Evolutionary conservation across 2,113 vertebrate species (phyloP).

Genomic region (Acrocephalus kingi): DNA sequence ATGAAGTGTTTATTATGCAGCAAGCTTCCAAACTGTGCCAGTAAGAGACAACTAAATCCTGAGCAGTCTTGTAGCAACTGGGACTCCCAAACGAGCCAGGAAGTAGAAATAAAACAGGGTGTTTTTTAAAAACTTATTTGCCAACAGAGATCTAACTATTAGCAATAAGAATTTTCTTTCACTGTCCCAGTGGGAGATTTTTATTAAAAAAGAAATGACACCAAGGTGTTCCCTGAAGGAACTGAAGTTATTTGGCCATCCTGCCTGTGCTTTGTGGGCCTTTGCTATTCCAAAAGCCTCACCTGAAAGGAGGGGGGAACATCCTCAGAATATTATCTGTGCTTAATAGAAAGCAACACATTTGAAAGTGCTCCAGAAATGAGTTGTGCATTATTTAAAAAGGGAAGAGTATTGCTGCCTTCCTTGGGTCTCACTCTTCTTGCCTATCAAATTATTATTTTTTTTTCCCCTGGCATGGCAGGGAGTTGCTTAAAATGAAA

Average conservation of each 20-base stretch:
- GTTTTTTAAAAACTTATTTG: not conserved
- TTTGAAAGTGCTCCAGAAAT: slow-evolving; percentile 45
- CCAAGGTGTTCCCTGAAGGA: not conserved
- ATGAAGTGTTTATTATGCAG: not conserved
- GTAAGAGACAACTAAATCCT: not conserved
- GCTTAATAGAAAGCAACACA: slow-evolving; percentile 34
- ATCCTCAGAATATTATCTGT: not conserved
- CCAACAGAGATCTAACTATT: not conserved
- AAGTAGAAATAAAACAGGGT: not conserved
- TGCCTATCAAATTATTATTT: not conserved
- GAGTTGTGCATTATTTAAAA: slow-evolving; percentile 60
- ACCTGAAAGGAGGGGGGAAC: not conserved
- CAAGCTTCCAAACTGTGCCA: not conserved
- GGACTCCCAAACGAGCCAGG: not conserved
- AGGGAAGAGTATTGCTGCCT: not conserved
- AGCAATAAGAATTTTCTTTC: not conserved
- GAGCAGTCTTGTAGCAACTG: not conserved
- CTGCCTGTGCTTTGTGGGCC: not conserved
- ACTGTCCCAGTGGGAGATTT: not conserved
- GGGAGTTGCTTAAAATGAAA: slow-evolving; percentile 65
- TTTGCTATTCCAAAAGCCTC: not conserved
- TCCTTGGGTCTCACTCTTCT: not conserved
- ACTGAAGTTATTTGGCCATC: not conserved
- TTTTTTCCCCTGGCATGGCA: not conserved
- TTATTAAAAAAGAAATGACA: not conserved